A percentile compares a stretch with the other conserved stretches of the same genome.
Conservation (phyloP, 2,113 vertebrate genomes). For the Quiscalus mexicanus region DNA sequence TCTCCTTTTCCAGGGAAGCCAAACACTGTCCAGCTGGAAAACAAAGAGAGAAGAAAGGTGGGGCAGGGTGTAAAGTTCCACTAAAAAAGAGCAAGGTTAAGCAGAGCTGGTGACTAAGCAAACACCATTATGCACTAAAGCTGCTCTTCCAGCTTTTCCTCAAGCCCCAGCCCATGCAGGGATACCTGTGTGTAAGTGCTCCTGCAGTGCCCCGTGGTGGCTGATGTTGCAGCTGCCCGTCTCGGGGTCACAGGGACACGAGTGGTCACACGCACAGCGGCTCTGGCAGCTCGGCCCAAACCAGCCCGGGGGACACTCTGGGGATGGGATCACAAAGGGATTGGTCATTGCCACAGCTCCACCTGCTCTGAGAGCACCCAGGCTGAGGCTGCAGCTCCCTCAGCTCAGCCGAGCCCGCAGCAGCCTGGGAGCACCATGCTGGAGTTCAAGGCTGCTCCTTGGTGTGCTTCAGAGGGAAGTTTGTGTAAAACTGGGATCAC, state of each 20-base stretch:
- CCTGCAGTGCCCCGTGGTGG: neutral
- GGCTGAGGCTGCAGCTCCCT: neutral
- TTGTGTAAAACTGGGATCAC: neutral
- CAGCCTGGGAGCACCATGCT: neutral
- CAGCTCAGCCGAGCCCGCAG: neutral
- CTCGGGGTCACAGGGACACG: slow-evolving; percentile 81
- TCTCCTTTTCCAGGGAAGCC: slow-evolving; percentile 53
- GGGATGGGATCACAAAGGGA: neutral
- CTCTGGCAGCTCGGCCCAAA: slow-evolving; percentile 79
- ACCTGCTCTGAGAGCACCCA: neutral
- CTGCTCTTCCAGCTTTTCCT: neutral
- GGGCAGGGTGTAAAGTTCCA: neutral
- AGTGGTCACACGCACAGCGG: slow-evolving; percentile 78
- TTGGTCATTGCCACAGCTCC: rapidly evolving
- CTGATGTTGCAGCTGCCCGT: slow-evolving; percentile 85
- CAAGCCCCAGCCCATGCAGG: rapidly evolving
- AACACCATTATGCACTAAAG: neutral
- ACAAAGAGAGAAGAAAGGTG: neutral
- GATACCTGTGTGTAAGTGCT: slow-evolving; percentile 79
- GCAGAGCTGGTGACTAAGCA: neutral
- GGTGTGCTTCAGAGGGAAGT: neutral
- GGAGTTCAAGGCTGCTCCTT: neutral
- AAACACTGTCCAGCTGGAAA: slow-evolving; percentile 82
- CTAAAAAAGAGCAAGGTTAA: neutral
- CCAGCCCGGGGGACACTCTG: slow-evolving; percentile 85